Percentiles rank a stretch among this genome's conserved stretches.
phyloP scores from a whole-genome alignment of 30 jellyfish, hydroid and myxozoan species.

The Hydractinia symbiolongicarpus region DNA sequence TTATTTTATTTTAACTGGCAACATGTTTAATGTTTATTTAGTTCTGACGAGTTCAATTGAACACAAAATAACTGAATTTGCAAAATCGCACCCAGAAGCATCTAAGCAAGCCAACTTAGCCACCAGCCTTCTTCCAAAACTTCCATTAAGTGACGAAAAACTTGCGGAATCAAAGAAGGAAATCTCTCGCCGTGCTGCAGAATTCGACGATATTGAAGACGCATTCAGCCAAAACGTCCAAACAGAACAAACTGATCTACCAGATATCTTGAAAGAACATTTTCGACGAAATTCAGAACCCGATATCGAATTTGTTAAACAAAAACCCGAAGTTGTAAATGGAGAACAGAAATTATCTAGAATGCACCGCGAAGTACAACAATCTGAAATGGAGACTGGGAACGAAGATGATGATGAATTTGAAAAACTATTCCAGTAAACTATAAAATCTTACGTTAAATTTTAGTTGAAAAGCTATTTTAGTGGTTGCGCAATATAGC shows the following conservation, averaged over 20 bases:
- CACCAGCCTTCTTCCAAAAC: slow-evolving; percentile 55
- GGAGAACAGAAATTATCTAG: slow-evolving; percentile 78
- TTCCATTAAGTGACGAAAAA: slow-evolving; percentile 57
- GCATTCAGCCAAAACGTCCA: slow-evolving; percentile 31
- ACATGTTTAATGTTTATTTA: neutral
- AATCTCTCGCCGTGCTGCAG: slow-evolving; percentile 71
- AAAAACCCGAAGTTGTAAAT: slow-evolving; percentile 22
- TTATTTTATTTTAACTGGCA: no score
- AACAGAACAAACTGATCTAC: slow-evolving; percentile 18
- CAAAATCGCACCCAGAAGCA: slow-evolving; percentile 51
- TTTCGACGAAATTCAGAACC: slow-evolving; percentile 65
- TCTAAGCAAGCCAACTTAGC: slow-evolving; percentile 65
- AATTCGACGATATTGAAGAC: slow-evolving; percentile 70
- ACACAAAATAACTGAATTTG: slow-evolving; percentile 53
- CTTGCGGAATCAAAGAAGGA: slow-evolving; percentile 64
- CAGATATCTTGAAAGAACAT: slow-evolving; percentile 71
- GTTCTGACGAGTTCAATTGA: slow-evolving; percentile 76
- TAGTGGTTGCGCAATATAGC: no score
- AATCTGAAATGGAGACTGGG: slow-evolving; percentile 26
- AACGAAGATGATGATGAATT: slow-evolving; percentile 49
- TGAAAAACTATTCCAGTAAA: slow-evolving; percentile 9
- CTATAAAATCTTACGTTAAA: no score
- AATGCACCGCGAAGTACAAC: slow-evolving; percentile 76
- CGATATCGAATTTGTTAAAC: slow-evolving; percentile 24
- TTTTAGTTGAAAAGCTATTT: no score